Evolutionary conservation across 2,888 invertebrate genomes (phyloP), one percentile per base, ranked within the genome.

Genomic region (Nesidiocoris tenuis): DNA sequence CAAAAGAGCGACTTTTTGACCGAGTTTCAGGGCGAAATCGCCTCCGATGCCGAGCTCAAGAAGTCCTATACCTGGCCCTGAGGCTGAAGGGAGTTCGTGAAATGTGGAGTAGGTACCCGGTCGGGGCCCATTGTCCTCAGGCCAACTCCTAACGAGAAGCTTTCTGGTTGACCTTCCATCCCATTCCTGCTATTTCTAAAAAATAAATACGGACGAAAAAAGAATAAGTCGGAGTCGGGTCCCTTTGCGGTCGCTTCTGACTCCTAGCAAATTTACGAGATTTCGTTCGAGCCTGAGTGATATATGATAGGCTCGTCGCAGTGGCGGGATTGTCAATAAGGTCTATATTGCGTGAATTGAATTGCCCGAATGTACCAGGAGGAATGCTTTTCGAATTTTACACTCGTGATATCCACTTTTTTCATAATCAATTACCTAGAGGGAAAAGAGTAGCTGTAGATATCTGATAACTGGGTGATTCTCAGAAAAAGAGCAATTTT

Each of bases 121-220:
- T 56, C 56, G 56, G 63, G 17, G 57, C 57, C 70, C 59, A 70
- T 70, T 70, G 70, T 70, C 39, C 39, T 70, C 70, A 22, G 70
- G 39, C 39, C 39, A 39, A 39, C 39, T 39, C 39, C 70, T 24
- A 72, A 72, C 72, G 61, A 72, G 72, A 54, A 61, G 72, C 72
- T 61, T 72, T 72, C 61, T 72, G 72, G 72, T 72, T 63, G 72
- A 72, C 61, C 72, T 63, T 72, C 63, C 63, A 61, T 54, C 67
- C 22, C 67, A 67, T 67, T 39, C 67, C 65, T 65, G 65, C 39
- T 65, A 39, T 65, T 65, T 65, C 25, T 24, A 65, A 39, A 65
- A 39, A 65, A 65, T 39, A 65, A 65, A 63, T 2, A n/a, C n/a
- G n/a, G n/a, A n/a, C n/a, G n/a, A n/a, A n/a, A n/a, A n/a, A 39